Evolutionary conservation across 2,113 vertebrate species (phyloP), one percentile per base, ranked within the genome.

Genomic region (Leucopternis melanops): DNA sequence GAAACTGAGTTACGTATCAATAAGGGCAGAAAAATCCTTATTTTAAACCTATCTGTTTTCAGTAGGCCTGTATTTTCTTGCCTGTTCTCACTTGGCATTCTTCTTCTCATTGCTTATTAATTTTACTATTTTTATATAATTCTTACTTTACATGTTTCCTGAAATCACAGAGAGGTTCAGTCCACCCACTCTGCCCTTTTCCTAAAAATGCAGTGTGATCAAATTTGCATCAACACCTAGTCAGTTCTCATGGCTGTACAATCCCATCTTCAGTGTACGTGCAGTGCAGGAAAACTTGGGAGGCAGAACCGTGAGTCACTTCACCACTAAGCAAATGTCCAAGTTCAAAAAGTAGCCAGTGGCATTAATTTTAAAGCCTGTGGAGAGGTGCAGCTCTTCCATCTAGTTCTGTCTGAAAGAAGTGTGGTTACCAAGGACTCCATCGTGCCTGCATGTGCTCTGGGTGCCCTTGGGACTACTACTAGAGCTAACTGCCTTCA

Each of bases 381-480:
- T 40, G 16, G 63, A 90, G 26, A 50, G 45, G 7, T 62, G 13
- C 27, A 42, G 42, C 25, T 54, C 14, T 80, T 88, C 74, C 4
- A n/a, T 45, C 8, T 47, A 25, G 21, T 38, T 93, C 31, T 85
- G 7, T n/a, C 40, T 87, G 52, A 82, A 87, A 61, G 54, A 42
- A 52, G 27, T 0, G 1, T 47, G 55, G 11, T 42, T 73, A 36
- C 71, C 8, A 25, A 84, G n/a, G 42, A 9, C 62, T 94, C 32
- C 8, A 10, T 54, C 34, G 2, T 4, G 2, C 57, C 27, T 78
- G 4, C 0, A 0, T 31, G 21, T 71, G 17, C 32, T 47, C 22
- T 86, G n/a, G 5, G 5, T 94, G 38, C 72, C 55, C 74, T 31
- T 73, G 79, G 57, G 62, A 66, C n/a, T 78, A 1, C 32, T 32